Conservation (phyloP, 2,797 vertebrate genomes). For the Spondyliosoma cantharus region DNA sequence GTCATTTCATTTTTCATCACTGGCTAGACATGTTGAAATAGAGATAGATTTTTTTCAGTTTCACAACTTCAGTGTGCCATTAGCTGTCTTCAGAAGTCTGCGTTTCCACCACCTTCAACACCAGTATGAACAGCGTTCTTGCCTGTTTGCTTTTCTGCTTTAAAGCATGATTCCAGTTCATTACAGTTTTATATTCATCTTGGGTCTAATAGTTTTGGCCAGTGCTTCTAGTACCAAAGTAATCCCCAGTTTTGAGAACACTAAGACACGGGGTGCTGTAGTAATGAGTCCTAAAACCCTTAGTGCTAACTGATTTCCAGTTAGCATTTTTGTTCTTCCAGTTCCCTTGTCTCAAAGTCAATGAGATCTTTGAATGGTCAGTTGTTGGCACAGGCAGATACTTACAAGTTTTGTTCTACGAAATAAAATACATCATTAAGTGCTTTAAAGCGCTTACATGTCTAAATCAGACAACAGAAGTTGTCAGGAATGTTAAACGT, state of each 20-base stretch:
- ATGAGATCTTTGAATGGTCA: no score
- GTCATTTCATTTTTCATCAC: conserved; percentile 51
- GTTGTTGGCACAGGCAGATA: no score
- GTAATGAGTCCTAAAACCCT: no score
- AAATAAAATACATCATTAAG: no score
- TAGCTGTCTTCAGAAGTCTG: background rate
- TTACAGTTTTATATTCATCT: background rate
- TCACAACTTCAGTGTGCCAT: background rate
- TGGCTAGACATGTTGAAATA: conserved; percentile 26
- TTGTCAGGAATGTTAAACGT: no score
- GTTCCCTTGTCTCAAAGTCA: no score
- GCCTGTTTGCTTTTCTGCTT: background rate
- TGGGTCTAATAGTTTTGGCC: background rate
- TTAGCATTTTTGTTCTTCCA: no score
- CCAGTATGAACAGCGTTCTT: background rate
- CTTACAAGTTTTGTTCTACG: no score
- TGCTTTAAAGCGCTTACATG: no score
- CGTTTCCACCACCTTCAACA: background rate
- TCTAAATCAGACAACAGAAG: no score
- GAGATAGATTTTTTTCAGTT: background rate
- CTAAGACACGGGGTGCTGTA: no score
- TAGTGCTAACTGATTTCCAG: no score
- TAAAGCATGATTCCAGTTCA: background rate
- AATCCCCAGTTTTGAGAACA: background rate
- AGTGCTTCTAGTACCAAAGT: background rate